Base-by-base conservation (phyloP, 1,140 invertebrate genomes). In the Musca vetustissima region DNA sequence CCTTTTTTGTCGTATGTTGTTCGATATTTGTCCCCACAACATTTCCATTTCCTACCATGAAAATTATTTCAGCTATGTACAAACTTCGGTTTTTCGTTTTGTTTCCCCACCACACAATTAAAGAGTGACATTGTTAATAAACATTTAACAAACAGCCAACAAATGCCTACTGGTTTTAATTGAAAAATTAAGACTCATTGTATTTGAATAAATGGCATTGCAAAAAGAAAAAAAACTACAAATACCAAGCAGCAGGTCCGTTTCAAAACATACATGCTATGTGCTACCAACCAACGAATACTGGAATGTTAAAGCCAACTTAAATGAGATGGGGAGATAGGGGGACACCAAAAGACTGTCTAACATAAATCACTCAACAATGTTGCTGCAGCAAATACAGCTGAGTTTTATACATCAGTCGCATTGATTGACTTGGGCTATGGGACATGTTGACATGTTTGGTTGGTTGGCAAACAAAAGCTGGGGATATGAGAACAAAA, bases 321-420 rank as follows among this genome's bases (percentile, higher is more conserved):
- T 43, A 43, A 43, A 43, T 43, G 36, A 43, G 36, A 43, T 4
- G 13, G 28, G 28, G 28, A 9, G 4, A 32, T 3, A 32, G 28
- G 36, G n/a, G 21, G 21, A 19, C 17, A 52, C 17, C 49, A 52
- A 22, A 52, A 52, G 21, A 19, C 57, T 61, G 57, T 61, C 57
- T 61, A 61, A 61, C 57, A 61, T 61, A 61, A 61, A 61, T 61
- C 57, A 61, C 57, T 61, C 57, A 61, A 61, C 36, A 43, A 43
- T 43, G 36, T 43, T 43, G 36, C 36, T 11, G 11, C 36, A 9
- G 36, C 36, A 4, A 28, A 3, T 28, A 8, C 28, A 3, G 28
- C 8, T 28, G 28, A 32, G 57, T 32, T 61, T 61, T 61, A 36
- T 43, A 32, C 57, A 61, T 61, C 36, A 32, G 36, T 61, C 19